Evolutionary conservation across 2,888 invertebrate genomes (phyloP).

Genomic region (Ditula angustiorana): DNA sequence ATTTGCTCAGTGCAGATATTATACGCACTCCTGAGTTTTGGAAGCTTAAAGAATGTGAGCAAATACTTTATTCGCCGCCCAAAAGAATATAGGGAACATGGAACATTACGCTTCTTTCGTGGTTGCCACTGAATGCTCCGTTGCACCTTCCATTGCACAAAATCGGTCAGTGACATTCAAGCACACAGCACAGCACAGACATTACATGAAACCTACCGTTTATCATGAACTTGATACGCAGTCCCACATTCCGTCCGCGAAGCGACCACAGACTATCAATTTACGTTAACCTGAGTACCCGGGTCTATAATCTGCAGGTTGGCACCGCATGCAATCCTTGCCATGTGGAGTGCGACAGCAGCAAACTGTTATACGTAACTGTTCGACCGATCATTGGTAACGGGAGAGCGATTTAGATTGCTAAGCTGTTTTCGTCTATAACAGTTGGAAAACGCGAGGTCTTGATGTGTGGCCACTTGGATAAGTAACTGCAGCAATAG

Average conservation of each 20-base stretch:
- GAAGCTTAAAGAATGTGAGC: too few species aligned
- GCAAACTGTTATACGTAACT: conserved; percentile 29
- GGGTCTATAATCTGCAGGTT: conserved; percentile 25
- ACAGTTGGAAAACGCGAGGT: too few species aligned
- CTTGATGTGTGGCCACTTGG: too few species aligned
- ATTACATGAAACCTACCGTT: conserved; percentile 2
- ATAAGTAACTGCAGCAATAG: too few species aligned
- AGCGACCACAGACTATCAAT: conserved; percentile 32
- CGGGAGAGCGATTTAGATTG: conserved; percentile 37
- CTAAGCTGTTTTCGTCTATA: conserved; percentile 35
- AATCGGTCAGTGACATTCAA: neutral
- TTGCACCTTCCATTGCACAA: neutral
- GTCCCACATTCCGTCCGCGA: conserved; percentile 13
- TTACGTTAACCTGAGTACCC: conserved; percentile 12
- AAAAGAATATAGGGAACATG: too few species aligned
- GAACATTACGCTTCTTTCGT: too few species aligned
- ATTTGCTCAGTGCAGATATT: too few species aligned
- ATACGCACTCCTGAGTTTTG: too few species aligned
- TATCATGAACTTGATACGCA: neutral
- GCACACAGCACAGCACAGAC: too few species aligned
- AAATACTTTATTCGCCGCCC: too few species aligned
- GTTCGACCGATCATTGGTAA: conserved; percentile 36
- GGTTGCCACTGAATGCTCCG: too few species aligned
- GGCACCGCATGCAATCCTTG: conserved; percentile 33
- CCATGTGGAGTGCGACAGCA: conserved; percentile 40